A percentile compares a stretch with the other conserved stretches of the same genome.
Evolutionary conservation across 1,140 invertebrate species (phyloP).

Genomic region (Aplysia californica): DNA sequence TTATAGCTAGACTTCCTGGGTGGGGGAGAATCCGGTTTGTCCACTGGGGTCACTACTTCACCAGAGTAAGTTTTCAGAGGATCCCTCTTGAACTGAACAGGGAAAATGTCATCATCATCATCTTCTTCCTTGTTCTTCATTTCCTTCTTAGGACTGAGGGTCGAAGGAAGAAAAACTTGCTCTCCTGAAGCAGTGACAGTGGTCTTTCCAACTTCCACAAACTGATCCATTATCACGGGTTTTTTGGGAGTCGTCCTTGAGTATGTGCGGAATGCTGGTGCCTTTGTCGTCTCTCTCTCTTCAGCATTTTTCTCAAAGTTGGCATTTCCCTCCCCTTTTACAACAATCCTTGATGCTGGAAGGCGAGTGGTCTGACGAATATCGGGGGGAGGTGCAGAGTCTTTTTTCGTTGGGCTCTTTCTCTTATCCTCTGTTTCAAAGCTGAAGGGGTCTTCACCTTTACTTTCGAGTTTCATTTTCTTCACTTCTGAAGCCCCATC

Average conservation of each 20-base stretch:
- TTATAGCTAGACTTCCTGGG: conserved; percentile 5
- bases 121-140: conserved; percentile 11
- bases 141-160: neutral
- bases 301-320: neutral
- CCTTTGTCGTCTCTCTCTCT: neutral
- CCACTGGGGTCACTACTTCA: conserved; percentile 29
- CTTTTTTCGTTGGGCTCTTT: conserved; percentile 30
- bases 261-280: conserved; percentile 19
- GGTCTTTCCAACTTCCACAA: conserved; percentile 32
- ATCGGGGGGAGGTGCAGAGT: neutral
- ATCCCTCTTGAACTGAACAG: conserved; percentile 17
- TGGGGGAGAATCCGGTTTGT: conserved; percentile 25
- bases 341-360: conserved; percentile 34
- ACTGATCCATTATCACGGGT: conserved; percentile 33
- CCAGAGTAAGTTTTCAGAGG: conserved; percentile 30
- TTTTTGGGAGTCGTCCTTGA: conserved; percentile 6
- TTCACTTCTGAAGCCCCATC: conserved; percentile 32
- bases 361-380: conserved; percentile 24
- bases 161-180: conserved; percentile 8
- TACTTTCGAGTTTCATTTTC: conserved; percentile 34
- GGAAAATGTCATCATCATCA: conserved; percentile 35
- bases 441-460: conserved; percentile 47
- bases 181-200: conserved; percentile 9
- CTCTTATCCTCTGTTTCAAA: conserved; percentile 50
- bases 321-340: conserved; percentile 1